Evolutionary conservation across 2,888 invertebrate genomes (phyloP).

Genomic region (Drosophila diplacantha): DNA sequence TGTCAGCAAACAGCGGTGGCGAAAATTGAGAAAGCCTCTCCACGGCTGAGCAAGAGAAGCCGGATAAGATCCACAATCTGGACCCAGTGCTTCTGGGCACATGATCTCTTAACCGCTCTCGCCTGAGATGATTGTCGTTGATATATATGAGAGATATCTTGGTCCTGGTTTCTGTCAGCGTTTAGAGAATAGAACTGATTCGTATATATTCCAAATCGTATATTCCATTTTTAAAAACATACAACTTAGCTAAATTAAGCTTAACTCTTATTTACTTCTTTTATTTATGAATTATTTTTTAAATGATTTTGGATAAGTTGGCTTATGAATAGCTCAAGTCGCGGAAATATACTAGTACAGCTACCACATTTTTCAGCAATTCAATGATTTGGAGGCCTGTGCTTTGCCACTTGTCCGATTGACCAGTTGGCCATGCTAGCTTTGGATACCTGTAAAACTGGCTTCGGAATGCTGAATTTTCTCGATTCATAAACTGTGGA

Average conservation of each 20-base stretch:
- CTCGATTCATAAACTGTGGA: conserved; percentile 67
- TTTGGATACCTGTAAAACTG: conserved; percentile 63
- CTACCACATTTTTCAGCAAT: neutral
- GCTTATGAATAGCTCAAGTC: neutral
- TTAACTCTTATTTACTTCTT: neutral
- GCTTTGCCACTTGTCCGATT: conserved; percentile 42
- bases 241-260: neutral
- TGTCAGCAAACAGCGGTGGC: conserved; percentile 56
- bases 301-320: neutral
- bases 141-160: neutral
- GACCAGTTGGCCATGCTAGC: conserved; percentile 53
- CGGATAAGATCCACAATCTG: conserved; percentile 50
- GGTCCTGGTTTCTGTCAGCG: too few species aligned
- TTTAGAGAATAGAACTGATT: too few species aligned
- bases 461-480: conserved; percentile 65
- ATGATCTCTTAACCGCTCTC: neutral
- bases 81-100: neutral
- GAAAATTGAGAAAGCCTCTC: conserved; percentile 12
- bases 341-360: neutral
- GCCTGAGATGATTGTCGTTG: neutral
- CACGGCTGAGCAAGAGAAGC: conserved; percentile 47
- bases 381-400: neutral
- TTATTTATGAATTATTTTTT: neutral
- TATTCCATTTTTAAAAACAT: neutral
- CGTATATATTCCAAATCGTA: too few species aligned